A percentile compares a stretch with the other conserved stretches of the same genome.
These are phyloP conservation scores for Parnassius apollo DNA, from an alignment of 2,888 invertebrate species.

Conservation along the genomic window DNA sequence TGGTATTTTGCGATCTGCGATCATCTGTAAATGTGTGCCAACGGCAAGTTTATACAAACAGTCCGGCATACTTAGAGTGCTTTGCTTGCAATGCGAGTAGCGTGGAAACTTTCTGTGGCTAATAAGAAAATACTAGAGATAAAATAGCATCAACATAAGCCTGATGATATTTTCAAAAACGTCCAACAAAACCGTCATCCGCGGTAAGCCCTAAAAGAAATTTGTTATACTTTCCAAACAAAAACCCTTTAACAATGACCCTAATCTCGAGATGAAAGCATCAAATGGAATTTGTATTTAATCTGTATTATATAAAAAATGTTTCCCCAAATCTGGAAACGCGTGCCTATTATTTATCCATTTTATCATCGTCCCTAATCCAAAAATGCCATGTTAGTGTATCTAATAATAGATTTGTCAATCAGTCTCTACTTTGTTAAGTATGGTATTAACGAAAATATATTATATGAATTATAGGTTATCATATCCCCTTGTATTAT, in stretches of 20 bases:
- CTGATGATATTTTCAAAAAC: not conserved
- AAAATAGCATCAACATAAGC: no score
- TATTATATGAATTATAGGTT: conserved; percentile 1
- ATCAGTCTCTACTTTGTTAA: conserved; percentile 8
- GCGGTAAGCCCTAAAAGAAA: not conserved
- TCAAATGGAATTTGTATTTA: conserved; percentile 19
- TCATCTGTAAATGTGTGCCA: no score
- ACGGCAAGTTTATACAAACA: no score
- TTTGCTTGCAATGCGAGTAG: no score
- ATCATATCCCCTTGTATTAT: not conserved
- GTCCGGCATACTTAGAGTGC: no score
- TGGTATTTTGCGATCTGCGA: no score
- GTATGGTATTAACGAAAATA: conserved; percentile 6
- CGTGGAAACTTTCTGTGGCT: no score
- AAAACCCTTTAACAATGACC: conserved; percentile 21
- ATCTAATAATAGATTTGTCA: conserved; percentile 13
- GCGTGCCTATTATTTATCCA: conserved; percentile 19
- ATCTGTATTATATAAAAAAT: conserved; percentile 20
- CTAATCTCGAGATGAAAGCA: conserved; percentile 24
- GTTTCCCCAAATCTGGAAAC: conserved; percentile 20
- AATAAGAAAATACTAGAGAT: no score
- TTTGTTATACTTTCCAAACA: not conserved
- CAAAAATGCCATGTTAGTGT: conserved; percentile 1
- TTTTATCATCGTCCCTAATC: conserved; percentile 12
- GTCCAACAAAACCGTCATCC: not conserved